Conservation (phyloP, 2,888 invertebrate genomes). For the Atethmia centrago region DNA sequence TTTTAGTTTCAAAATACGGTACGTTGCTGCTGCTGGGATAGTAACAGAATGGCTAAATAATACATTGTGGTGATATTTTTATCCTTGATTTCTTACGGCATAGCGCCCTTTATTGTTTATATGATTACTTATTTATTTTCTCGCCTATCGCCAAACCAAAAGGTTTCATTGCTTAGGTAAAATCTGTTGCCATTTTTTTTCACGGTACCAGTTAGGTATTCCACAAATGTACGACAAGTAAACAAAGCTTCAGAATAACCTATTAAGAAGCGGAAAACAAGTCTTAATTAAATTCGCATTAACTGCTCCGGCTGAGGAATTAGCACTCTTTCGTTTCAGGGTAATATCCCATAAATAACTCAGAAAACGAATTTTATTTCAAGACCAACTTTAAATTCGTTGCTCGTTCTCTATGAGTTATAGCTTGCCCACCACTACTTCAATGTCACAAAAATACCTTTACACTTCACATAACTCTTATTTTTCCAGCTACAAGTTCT, state of each 20-base stretch:
- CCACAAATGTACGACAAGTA: not conserved
- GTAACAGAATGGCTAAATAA: not conserved
- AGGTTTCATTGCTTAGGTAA: not conserved
- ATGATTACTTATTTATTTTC: not conserved
- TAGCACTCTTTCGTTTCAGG: constrained; percentile 42
- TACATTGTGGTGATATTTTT: not conserved
- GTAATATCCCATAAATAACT: constrained; percentile 60
- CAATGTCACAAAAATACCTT: constrained; percentile 47
- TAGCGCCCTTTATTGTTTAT: not conserved
- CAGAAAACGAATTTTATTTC: constrained; percentile 62
- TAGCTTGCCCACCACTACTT: constrained; percentile 60
- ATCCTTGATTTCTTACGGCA: not conserved
- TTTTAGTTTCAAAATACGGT: not conserved
- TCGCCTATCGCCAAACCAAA: not conserved
- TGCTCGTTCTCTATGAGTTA: constrained; percentile 64
- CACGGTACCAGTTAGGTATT: not conserved
- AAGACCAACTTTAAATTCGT: constrained; percentile 65
- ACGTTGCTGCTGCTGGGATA: not conserved
- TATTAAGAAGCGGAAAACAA: constrained; percentile 14
- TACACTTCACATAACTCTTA: constrained; percentile 44
- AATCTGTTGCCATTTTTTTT: not conserved
- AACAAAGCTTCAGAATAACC: constrained; percentile 8
- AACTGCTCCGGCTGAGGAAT: constrained; percentile 34
- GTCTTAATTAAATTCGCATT: constrained; percentile 40
- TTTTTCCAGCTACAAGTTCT: fast-evolving